A percentile compares a stretch with the other conserved stretches of the same genome.
Conservation (phyloP, 2,113 vertebrate species). For the Cochlearius cochlearius region DNA sequence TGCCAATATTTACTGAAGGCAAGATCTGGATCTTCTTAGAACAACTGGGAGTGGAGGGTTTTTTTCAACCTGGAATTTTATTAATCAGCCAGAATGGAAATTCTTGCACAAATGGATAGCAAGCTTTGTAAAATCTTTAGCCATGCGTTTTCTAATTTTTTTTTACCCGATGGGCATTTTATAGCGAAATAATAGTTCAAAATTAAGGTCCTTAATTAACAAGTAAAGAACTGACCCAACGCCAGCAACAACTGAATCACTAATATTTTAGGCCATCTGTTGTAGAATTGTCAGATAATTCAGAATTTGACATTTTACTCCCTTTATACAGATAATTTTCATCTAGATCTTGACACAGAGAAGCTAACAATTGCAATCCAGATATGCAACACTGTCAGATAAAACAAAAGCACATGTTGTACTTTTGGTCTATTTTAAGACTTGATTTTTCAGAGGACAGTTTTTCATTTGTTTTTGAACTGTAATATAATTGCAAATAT, state of each 20-base stretch:
- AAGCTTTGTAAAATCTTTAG: not conserved
- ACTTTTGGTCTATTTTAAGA: constrained; percentile 20
- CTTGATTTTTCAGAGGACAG: not conserved
- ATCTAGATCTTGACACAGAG: not conserved
- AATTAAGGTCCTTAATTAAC: constrained; percentile 45
- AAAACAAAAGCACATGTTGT: constrained; percentile 7
- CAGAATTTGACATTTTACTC: constrained; percentile 31
- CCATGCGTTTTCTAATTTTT: not conserved
- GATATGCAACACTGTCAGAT: not conserved
- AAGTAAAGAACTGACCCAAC: constrained; percentile 41
- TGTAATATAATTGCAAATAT: not conserved
- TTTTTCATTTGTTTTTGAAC: constrained; percentile 3
- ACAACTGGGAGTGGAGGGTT: not conserved
- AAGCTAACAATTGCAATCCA: not conserved
- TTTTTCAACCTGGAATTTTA: not conserved
- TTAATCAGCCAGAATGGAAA: not conserved
- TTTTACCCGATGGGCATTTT: not conserved
- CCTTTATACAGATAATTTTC: constrained; percentile 5
- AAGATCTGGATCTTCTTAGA: not conserved
- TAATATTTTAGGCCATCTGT: constrained; percentile 53
- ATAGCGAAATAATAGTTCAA: constrained; percentile 20
- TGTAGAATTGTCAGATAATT: constrained; percentile 32
- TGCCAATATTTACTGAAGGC: not conserved
- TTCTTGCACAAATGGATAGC: not conserved
- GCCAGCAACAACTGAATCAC: constrained; percentile 45